Evolutionary conservation across 2,113 vertebrate species (phyloP).

Genomic region (Elephas maximus): DNA sequence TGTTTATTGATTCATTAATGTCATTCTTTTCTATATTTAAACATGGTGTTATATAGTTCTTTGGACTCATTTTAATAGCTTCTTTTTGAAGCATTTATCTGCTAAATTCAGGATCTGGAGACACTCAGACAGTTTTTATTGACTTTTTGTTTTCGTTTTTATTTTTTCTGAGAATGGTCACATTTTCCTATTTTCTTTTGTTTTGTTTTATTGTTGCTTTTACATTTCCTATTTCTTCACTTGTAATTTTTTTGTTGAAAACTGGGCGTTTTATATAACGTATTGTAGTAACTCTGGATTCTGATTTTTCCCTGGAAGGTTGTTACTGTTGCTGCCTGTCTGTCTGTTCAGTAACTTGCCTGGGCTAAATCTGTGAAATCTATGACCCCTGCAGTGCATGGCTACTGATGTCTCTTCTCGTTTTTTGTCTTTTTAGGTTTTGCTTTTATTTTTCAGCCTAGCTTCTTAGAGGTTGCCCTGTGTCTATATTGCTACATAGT

Average conservation of each 20-base stretch:
- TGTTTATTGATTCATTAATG: not conserved
- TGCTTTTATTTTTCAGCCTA: not conserved
- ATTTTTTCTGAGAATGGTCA: not conserved
- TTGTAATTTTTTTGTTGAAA: slow-evolving; percentile 12
- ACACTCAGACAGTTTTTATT: not conserved
- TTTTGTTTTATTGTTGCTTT: no score
- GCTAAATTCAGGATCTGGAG: not conserved
- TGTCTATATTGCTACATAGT: not conserved
- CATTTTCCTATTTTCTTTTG: not conserved
- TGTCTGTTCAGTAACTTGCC: not conserved
- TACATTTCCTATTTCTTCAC: not conserved
- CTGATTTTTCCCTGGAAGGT: not conserved
- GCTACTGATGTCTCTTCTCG: not conserved
- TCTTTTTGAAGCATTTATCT: not conserved
- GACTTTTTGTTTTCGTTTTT: not conserved
- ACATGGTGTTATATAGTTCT: not conserved
- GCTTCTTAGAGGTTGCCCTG: not conserved
- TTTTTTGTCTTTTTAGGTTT: not conserved
- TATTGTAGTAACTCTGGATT: not conserved
- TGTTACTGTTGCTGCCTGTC: not conserved
- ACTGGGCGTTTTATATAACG: not conserved
- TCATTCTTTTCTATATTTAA: not conserved
- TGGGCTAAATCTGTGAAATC: not conserved
- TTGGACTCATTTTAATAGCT: not conserved
- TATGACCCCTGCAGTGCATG: not conserved